phyloP scores from a whole-genome alignment of 2,888 invertebrate genomes.

The Drosophila algonquin region DNA sequence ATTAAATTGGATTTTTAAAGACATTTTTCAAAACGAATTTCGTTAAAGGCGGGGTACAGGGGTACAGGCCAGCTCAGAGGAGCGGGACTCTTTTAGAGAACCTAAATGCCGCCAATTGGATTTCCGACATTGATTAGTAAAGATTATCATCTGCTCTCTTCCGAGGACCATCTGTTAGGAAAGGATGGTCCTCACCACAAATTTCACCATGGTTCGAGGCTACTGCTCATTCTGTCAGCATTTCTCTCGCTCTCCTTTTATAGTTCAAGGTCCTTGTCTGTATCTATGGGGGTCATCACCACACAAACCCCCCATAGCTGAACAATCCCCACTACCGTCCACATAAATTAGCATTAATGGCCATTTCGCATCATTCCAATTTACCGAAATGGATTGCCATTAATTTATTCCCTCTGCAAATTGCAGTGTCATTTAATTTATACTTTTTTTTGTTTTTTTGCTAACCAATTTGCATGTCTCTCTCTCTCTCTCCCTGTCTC shows the following conservation, averaged over 20 bases:
- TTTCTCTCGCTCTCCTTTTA: neutral
- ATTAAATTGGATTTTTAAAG: conserved; percentile 6
- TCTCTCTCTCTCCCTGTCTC: neutral
- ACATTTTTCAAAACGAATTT: too few relatives aligned
- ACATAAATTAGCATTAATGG: conserved; percentile 61
- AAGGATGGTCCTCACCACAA: too few relatives aligned
- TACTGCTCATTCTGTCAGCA: too few relatives aligned
- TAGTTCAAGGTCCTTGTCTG: conserved; percentile 13
- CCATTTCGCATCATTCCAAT: conserved; percentile 49
- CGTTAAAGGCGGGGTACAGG: too few relatives aligned
- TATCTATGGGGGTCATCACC: conserved; percentile 11
- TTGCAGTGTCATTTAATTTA: conserved; percentile 68
- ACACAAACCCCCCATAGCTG: conserved; percentile 1
- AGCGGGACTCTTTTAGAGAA: too few relatives aligned
- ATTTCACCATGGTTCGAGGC: too few relatives aligned
- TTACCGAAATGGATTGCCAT: conserved; percentile 62
- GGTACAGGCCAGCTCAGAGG: too few relatives aligned
- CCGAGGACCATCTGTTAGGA: too few relatives aligned
- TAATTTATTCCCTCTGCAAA: conserved; percentile 71
- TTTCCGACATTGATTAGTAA: too few relatives aligned
- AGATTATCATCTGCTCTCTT: too few relatives aligned
- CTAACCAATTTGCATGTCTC: conserved; percentile 20
- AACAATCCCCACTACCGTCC: conserved; percentile 31
- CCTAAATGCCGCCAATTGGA: too few relatives aligned
- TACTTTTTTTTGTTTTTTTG: conserved; percentile 19